Conservation (phyloP, 2,888 invertebrate species). For the Gnatocerus cornutus region DNA sequence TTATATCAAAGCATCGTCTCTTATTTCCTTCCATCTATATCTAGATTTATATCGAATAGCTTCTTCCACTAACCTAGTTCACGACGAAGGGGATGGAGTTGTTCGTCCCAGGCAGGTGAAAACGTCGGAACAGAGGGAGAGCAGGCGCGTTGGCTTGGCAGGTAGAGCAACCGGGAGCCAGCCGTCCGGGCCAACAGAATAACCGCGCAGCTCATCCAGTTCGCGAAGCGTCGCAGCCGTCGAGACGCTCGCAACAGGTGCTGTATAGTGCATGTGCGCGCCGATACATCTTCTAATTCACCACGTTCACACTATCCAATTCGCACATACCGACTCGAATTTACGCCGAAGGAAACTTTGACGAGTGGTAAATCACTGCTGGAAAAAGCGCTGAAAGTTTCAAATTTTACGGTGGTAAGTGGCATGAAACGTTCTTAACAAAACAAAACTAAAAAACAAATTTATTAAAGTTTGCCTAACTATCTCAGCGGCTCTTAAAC, state of each 20-base stretch:
- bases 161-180: constrained; percentile 59
- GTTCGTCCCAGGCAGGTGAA: constrained; percentile 57
- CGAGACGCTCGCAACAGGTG: constrained; percentile 66
- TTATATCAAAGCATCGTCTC: too few species aligned
- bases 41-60: constrained; percentile 10
- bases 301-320: constrained; percentile 12
- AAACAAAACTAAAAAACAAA: too few species aligned
- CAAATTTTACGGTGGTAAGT: not conserved
- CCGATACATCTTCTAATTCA: constrained; percentile 23
- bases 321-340: constrained; percentile 22
- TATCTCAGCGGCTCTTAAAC: too few species aligned
- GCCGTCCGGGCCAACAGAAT: constrained; percentile 65
- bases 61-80: constrained; percentile 57
- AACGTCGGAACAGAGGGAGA: constrained; percentile 53
- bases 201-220: constrained; percentile 64
- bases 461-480: too few species aligned
- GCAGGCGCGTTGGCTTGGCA: constrained; percentile 64
- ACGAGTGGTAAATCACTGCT: not conserved
- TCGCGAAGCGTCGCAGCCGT: constrained; percentile 52
- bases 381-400: not conserved
- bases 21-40: too few species aligned
- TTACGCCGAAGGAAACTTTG: constrained; percentile 4
- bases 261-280: constrained; percentile 50
- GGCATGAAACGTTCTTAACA: too few species aligned
- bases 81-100: constrained; percentile 43